Base-by-base conservation (phyloP, 2,888 invertebrate genomes). In the Keiferia lycopersicella region DNA sequence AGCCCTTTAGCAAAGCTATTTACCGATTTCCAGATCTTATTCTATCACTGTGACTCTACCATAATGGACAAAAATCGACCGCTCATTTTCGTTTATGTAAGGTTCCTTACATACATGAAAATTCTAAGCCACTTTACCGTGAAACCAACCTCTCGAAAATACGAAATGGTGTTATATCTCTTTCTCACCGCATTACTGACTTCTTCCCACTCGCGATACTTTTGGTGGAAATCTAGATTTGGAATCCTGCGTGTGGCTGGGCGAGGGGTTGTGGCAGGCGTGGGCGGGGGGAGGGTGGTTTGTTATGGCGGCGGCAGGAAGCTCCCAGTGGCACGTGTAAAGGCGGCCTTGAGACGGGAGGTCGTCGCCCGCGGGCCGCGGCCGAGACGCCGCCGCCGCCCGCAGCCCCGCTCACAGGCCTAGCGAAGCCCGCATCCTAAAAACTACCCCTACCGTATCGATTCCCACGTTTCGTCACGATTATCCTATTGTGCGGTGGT, bases 221-320 rank as follows among this genome's bases (percentile, higher is more conserved):
- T 41, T 41, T 14, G 11, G 41, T 41, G 14, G 2, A 1, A 41
- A 41, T 41, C 41, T 14, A 41, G 41, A 41, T 41, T 41, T 41
- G 41, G 41, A 3, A n/a, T 41, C 16, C 63, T 34, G 41, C 62
- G 59, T 51, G 60, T 63, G 56, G 65, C 22, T 41, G 59, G 58
- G 60, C 11, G 41, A 16, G 56, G 75, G 73, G 69, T 71, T 34
- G 69, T 70, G 75, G 57, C 69, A 68, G 73, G 77, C 79, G 76
- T 78, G 76, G 79, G 79, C 80, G 77, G 80, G 79, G 80, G 76
- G 80, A 81, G 84, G 81, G 86, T 79, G 85, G 86, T 86, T 88
- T 88, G 87, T 88, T 88, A 88, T 88, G 88, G 86, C 87, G 86
- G 83, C 83, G 87, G 84, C 86, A 86, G 88, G 84, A 87, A 88